Evolutionary conservation across 2,888 invertebrate species (phyloP), one percentile per base, ranked within the genome.

Genomic region (Dicyrtomina minuta): DNA sequence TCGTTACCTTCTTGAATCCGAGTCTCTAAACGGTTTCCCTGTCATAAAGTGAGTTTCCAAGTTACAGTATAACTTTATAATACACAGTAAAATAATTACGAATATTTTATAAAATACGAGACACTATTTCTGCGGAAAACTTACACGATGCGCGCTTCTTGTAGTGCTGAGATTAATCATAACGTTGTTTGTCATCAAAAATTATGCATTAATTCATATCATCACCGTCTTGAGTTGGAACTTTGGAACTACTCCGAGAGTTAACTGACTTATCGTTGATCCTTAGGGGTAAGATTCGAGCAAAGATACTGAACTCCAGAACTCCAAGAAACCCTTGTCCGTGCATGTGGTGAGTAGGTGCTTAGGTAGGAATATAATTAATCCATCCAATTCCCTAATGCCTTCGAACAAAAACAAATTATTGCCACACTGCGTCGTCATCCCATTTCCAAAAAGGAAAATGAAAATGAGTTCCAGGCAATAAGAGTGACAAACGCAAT

Each of bases 81-180:
- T 20, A n/a, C n/a, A n/a, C n/a, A 33, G 33, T 3, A 33, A 5
- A 33, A 33, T 33, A 33, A 41, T 58, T 58, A 58, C 39, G n/a
- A n/a, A n/a, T 39, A 58, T 58, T 58, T 58, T 22, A 58, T 58
- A 20, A 58, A 58, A 58, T 27, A 58, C 39, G 33, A 58, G 39
- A 17, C 20, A 10, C 15, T 20, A n/a, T 27, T 15, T n/a, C 33
- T 8, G 8, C 33, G 33, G 33, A 33, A 33, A 8, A 33, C 33
- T 33, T 8, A 33, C 33, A 33, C 4, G 8, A 33, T 8, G 8
- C 33, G 8, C 4, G 8, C 3, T 33, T 33, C 33, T 33, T 33
- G 33, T n/a, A n/a, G n/a, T n/a, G n/a, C n/a, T n/a, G n/a, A n/a
- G n/a, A n/a, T n/a, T n/a, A n/a, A n/a, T n/a, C n/a, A 33, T 33